Percentiles rank a stretch among this genome's conserved stretches.
Evolutionary conservation across 2,888 invertebrate species (phyloP).

Genomic region (Eumerus sabulonum): DNA sequence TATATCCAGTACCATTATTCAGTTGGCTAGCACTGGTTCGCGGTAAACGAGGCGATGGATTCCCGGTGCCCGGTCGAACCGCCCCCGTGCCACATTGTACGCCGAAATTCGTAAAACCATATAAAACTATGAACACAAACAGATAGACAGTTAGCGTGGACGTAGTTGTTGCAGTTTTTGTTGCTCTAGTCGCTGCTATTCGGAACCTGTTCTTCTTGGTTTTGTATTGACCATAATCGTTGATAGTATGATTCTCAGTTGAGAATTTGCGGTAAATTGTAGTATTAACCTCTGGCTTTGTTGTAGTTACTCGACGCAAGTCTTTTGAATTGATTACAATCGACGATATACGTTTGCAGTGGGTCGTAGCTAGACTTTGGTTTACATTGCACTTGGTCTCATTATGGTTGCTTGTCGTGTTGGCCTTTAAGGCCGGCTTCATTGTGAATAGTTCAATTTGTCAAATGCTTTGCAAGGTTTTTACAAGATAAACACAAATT

Average conservation of each 20-base stretch:
- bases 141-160: conserved; percentile 70
- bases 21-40: conserved; percentile 82
- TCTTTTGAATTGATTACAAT: conserved; percentile 28
- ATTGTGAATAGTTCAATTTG: conserved; percentile 64
- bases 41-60: conserved; percentile 80
- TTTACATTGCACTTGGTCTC: conserved; percentile 55
- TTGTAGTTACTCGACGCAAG: conserved; percentile 38
- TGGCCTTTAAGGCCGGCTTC: conserved; percentile 77
- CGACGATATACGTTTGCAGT: conserved; percentile 38
- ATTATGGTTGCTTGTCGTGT: conserved; percentile 35
- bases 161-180: conserved; percentile 37
- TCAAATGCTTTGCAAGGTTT: conserved; percentile 40
- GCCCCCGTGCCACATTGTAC: conserved; percentile 71
- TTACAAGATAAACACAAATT: conserved; percentile 26
- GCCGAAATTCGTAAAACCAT: conserved; percentile 69
- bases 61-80: conserved; percentile 76
- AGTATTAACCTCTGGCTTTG: conserved; percentile 13
- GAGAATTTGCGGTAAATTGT: conserved; percentile 45
- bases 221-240: conserved; percentile 55
- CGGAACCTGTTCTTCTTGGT: conserved; percentile 55
- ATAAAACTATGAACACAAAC: conserved; percentile 70
- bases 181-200: background rate
- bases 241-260: conserved; percentile 42
- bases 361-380: conserved; percentile 50
- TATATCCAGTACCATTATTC: conserved; percentile 76